phyloP scores from a whole-genome alignment of 2,797 vertebrate genomes.

The Pipistrellus nathusii region DNA sequence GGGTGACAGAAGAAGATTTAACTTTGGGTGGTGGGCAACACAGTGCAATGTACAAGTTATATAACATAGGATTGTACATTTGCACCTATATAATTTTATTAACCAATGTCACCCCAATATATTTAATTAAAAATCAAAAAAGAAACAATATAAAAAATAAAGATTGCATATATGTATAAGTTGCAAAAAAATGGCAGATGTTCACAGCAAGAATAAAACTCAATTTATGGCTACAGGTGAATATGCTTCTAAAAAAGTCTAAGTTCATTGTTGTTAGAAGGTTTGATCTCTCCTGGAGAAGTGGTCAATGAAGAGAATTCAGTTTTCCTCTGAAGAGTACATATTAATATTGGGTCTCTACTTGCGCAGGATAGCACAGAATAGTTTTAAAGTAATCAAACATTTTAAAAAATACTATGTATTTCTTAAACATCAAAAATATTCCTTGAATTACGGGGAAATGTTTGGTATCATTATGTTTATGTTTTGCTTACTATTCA shows the following conservation, averaged over 20 bases:
- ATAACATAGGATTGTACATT: not conserved
- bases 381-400: constrained; percentile 23
- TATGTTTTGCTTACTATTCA: not conserved
- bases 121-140: not conserved
- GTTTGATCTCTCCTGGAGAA: not conserved
- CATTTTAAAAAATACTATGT: not conserved
- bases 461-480: not conserved
- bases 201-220: not conserved
- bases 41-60: not conserved
- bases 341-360: not conserved
- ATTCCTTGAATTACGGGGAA: not conserved
- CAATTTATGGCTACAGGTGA: not conserved
- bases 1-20: not conserved
- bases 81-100: not conserved
- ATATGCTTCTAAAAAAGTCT: not conserved
- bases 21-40: not conserved
- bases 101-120: not conserved
- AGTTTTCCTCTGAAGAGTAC: not conserved
- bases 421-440: not conserved
- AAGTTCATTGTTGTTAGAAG: not conserved
- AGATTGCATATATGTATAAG: not conserved
- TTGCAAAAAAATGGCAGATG: not conserved
- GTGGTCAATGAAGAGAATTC: not conserved
- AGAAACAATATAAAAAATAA: not conserved
- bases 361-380: not conserved